These are phyloP conservation scores for Nomada hirtipes DNA, from an alignment of 2,888 invertebrate genomes.

Conservation along the genomic window DNA sequence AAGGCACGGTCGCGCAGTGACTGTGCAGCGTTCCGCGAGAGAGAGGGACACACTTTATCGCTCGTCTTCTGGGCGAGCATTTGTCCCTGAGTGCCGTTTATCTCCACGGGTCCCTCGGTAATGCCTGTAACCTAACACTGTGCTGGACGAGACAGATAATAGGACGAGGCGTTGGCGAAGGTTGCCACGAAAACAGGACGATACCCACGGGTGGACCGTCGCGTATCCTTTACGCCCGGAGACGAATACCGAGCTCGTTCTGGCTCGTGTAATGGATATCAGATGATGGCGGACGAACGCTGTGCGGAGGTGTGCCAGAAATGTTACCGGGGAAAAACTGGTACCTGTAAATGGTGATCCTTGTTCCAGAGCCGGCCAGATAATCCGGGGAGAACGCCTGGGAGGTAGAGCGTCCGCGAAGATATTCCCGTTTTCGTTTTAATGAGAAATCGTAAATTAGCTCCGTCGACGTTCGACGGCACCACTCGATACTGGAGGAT, in stretches of 20 bases:
- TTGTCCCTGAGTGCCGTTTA: conserved; percentile 79
- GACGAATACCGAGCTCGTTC: conserved; percentile 62
- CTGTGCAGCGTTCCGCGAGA: neutral
- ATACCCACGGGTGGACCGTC: conserved; percentile 28
- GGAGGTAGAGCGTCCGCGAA: conserved; percentile 31
- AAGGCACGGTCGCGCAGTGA: conserved; percentile 27
- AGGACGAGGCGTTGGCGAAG: conserved; percentile 65
- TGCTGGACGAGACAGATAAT: conserved; percentile 76
- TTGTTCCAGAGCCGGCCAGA: conserved; percentile 16
- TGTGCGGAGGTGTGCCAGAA: conserved; percentile 43
- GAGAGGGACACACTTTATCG: conserved; percentile 75
- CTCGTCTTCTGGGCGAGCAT: conserved; percentile 76
- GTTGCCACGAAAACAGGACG: conserved; percentile 65
- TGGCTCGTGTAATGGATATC: conserved; percentile 62
- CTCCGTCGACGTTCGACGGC: neutral
- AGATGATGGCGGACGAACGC: conserved; percentile 38
- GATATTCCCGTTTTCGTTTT: conserved; percentile 8
- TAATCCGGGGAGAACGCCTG: conserved; percentile 15
- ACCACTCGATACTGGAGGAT: too few relatives aligned
- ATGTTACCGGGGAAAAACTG: conserved; percentile 46
- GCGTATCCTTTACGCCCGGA: conserved; percentile 57
- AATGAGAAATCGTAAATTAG: conserved; percentile 1
- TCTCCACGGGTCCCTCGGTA: conserved; percentile 74
- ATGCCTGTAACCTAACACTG: conserved; percentile 81
- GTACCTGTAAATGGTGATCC: conserved; percentile 52